phyloP scores from a whole-genome alignment of 2,888 invertebrate genomes.

The Callosobruchus maculatus region DNA sequence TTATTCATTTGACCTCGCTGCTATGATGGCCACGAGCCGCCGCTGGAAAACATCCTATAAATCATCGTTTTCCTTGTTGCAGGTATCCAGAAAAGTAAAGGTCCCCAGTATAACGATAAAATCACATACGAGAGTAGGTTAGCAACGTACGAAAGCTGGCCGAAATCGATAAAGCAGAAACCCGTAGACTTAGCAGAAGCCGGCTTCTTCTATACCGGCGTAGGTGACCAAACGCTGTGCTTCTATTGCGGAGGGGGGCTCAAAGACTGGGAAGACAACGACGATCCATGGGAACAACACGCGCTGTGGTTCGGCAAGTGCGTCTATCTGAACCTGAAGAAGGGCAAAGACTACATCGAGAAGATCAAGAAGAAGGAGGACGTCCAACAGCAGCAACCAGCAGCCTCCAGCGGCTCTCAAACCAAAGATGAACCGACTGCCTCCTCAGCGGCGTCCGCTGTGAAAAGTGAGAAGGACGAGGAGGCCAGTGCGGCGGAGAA shows the following conservation, averaged over 20 bases:
- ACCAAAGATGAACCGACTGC: constrained; percentile 18
- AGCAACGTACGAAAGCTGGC: constrained; percentile 76
- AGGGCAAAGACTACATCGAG: constrained; percentile 72
- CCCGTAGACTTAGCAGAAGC: constrained; percentile 81
- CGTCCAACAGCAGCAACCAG: constrained; percentile 12
- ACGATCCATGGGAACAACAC: constrained; percentile 94
- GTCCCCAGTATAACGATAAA: constrained; percentile 59
- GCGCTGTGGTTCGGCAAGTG: constrained; percentile 91
- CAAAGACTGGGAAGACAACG: constrained; percentile 87
- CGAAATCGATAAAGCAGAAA: constrained; percentile 72
- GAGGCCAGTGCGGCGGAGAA: constrained; percentile 48
- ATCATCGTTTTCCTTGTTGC: background rate
- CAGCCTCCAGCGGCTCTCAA: constrained; percentile 11
- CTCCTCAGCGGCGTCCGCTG: constrained; percentile 10
- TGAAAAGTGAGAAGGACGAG: constrained; percentile 12
- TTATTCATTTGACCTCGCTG: no score
- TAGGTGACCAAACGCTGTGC: constrained; percentile 86
- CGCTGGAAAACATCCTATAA: no score
- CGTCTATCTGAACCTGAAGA: constrained; percentile 73
- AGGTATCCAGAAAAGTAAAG: constrained; percentile 34
- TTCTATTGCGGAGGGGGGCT: constrained; percentile 93
- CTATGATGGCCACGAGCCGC: no score
- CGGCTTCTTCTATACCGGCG: constrained; percentile 86
- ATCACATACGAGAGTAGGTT: constrained; percentile 67
- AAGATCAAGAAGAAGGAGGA: constrained; percentile 23